A percentile compares a stretch with the other conserved stretches of the same genome.
Conservation (phyloP, 2,888 invertebrate genomes). For the Entomobrya multifasciata region DNA sequence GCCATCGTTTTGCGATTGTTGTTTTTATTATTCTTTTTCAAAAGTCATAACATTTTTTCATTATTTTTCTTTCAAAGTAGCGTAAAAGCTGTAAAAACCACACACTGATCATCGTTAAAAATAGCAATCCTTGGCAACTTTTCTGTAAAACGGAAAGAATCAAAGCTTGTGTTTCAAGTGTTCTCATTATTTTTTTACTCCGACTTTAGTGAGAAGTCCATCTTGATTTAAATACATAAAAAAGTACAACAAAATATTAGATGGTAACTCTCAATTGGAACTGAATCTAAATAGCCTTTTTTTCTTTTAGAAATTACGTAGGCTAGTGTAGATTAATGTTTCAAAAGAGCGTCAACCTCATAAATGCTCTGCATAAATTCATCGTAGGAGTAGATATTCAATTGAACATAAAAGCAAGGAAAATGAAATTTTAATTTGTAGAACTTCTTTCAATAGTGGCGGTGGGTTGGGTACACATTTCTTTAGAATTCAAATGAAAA, state of each 20-base stretch:
- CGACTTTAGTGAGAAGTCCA: background rate
- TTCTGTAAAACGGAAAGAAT: slow-evolving; percentile 51
- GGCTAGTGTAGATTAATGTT: background rate
- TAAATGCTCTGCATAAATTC: slow-evolving; percentile 16
- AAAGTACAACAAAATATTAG: background rate
- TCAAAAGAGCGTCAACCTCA: slow-evolving; percentile 54
- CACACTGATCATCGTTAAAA: slow-evolving; percentile 16
- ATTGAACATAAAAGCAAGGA: background rate
- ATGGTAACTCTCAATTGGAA: background rate
- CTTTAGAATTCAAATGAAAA: no score
- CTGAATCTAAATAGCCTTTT: background rate
- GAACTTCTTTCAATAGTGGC: background rate
- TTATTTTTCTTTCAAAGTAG: background rate
- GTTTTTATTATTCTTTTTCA: background rate
- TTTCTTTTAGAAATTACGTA: slow-evolving; percentile 20
- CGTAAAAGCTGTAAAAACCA: no score
- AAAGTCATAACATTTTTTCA: slow-evolving; percentile 42
- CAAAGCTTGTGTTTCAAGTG: slow-evolving; percentile 32
- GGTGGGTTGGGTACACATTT: no score
- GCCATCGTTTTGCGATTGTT: background rate
- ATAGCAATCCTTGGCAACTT: slow-evolving; percentile 69
- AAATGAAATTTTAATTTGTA: background rate
- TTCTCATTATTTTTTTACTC: slow-evolving; percentile 24
- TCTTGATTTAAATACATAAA: background rate
- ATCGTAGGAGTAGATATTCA: background rate